Evolutionary conservation across 2,888 invertebrate species (phyloP).

Genomic region (Pristionchus fissidentatus): DNA sequence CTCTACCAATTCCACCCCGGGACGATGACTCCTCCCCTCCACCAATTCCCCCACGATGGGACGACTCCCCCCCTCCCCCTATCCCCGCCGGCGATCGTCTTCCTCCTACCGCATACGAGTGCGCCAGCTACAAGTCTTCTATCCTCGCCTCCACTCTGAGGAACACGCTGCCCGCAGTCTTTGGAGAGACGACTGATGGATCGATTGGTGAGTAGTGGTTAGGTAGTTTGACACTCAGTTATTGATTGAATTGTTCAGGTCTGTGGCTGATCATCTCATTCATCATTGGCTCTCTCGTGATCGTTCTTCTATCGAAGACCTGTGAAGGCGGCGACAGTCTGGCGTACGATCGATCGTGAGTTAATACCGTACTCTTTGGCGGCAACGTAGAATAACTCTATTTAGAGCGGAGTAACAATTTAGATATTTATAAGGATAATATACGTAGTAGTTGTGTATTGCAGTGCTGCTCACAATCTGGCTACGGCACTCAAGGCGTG

Average conservation of each 20-base stretch:
- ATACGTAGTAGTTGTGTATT: too few relatives aligned
- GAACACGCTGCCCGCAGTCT: slow-evolving; percentile 16
- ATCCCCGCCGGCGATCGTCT: neutral
- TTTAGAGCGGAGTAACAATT: too few relatives aligned
- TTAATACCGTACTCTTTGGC: too few relatives aligned
- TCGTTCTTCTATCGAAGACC: slow-evolving; percentile 53
- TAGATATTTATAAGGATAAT: neutral
- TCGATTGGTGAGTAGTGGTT: neutral
- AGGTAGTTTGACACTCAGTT: neutral
- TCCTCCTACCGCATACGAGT: neutral
- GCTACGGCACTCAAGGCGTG: slow-evolving; percentile 48
- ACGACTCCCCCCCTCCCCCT: neutral
- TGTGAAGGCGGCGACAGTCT: slow-evolving; percentile 55
- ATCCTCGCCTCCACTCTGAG: slow-evolving; percentile 25
- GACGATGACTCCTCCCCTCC: too few relatives aligned
- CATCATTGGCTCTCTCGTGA: slow-evolving; percentile 52
- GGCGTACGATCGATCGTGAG: slow-evolving; percentile 56
- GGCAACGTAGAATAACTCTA: too few relatives aligned
- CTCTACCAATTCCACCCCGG: too few relatives aligned
- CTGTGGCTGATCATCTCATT: slow-evolving; percentile 58
- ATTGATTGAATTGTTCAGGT: slow-evolving; percentile 23
- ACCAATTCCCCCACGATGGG: too few relatives aligned
- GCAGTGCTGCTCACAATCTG: slow-evolving; percentile 58
- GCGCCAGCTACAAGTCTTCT: neutral
- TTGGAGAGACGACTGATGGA: slow-evolving; percentile 37